Percentiles rank a stretch among this genome's conserved stretches.
phyloP scores from a whole-genome alignment of 2,797 vertebrate species.

The Myiotriccus ornatus region DNA sequence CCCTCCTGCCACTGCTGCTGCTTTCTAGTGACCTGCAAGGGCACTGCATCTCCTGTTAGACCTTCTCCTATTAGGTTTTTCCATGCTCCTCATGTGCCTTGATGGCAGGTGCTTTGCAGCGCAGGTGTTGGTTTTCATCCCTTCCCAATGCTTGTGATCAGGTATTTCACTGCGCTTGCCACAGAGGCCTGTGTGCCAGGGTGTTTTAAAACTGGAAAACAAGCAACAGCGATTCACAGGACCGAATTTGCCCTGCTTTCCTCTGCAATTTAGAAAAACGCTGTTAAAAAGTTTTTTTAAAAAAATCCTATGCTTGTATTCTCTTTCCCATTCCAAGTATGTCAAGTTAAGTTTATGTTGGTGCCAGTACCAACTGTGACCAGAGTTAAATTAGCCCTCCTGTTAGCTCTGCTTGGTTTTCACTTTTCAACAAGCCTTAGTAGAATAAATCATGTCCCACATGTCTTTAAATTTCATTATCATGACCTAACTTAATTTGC shows the following conservation, averaged over 20 bases:
- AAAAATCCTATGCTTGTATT: neutral
- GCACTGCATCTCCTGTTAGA: rapidly evolving
- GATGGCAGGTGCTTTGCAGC: neutral
- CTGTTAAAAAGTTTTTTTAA: neutral
- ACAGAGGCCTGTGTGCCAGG: neutral
- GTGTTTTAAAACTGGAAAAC: neutral
- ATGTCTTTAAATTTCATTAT: conserved; percentile 55
- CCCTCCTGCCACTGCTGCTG: neutral
- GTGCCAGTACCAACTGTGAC: neutral
- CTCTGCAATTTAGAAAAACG: neutral
- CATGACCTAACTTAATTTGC: conserved; percentile 51
- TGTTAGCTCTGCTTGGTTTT: conserved; percentile 19
- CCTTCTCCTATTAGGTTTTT: neutral
- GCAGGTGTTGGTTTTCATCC: neutral
- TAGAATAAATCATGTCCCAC: conserved; percentile 39
- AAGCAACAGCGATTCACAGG: neutral
- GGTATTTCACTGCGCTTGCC: neutral
- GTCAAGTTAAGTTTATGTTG: neutral
- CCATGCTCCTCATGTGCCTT: neutral
- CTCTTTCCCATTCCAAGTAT: neutral
- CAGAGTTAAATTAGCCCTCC: neutral
- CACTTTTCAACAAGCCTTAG: conserved; percentile 24
- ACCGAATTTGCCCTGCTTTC: neutral
- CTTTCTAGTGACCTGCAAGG: neutral
- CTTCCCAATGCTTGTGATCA: rapidly evolving